A percentile compares a stretch with the other conserved stretches of the same genome.
Evolutionary conservation across 2,888 invertebrate genomes (phyloP).

Genomic region (Tethea ocularis): DNA sequence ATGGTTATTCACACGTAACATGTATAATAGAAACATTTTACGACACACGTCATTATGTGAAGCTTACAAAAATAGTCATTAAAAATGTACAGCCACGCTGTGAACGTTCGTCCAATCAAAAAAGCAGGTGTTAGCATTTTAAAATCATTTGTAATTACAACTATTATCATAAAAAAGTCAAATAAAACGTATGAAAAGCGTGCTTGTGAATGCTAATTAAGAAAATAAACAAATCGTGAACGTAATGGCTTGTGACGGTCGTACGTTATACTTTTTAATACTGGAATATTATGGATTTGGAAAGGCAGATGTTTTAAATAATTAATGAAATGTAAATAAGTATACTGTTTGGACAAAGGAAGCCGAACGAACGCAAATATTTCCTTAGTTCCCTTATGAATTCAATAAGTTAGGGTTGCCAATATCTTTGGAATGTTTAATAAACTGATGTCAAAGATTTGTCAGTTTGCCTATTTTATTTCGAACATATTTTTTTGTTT

Average conservation of each 20-base stretch:
- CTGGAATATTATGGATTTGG: constrained; percentile 14
- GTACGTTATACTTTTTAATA: constrained; percentile 17
- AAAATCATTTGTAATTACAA: constrained; percentile 39
- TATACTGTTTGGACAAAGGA: constrained; percentile 16
- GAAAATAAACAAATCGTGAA: constrained; percentile 51
- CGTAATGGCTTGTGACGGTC: constrained; percentile 31
- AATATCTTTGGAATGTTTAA: background rate
- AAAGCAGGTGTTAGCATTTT: constrained; percentile 36
- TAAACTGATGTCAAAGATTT: too few relatives aligned
- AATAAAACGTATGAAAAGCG: constrained; percentile 42
- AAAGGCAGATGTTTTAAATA: constrained; percentile 16
- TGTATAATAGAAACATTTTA: constrained; percentile 5
- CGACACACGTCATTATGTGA: constrained; percentile 5
- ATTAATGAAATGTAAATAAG: constrained; percentile 20
- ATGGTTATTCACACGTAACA: background rate
- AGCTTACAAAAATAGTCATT: constrained; percentile 15
- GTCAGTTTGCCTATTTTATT: too few relatives aligned
- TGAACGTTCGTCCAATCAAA: constrained; percentile 26
- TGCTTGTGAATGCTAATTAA: constrained; percentile 46
- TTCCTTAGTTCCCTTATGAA: background rate
- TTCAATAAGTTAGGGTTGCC: background rate
- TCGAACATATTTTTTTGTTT: too few relatives aligned
- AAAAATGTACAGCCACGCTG: constrained; percentile 18
- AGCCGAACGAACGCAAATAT: background rate
- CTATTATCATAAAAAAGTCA: constrained; percentile 47